Percentiles rank a stretch among this genome's conserved stretches.
Evolutionary conservation across 2,888 invertebrate genomes (phyloP).

Genomic region (Tipula confusa): DNA sequence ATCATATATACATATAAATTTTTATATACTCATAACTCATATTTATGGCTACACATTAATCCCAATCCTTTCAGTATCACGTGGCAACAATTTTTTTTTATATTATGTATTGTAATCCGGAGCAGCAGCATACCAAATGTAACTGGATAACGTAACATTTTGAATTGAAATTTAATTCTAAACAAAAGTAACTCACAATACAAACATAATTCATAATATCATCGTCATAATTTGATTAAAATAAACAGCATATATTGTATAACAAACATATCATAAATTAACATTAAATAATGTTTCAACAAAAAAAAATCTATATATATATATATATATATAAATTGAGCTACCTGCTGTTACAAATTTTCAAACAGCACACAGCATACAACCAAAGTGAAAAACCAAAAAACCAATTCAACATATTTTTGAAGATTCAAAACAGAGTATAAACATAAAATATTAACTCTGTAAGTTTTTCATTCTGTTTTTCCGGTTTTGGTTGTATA

Average conservation of each 20-base stretch:
- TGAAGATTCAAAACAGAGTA: constrained; percentile 8
- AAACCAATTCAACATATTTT: constrained; percentile 3
- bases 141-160: not conserved
- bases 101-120: not conserved
- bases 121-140: not conserved
- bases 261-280: constrained; percentile 15
- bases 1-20: not conserved
- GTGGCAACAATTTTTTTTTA: too few species aligned
- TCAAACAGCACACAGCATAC: not conserved
- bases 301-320: too few species aligned
- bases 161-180: constrained; percentile 16
- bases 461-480: not conserved
- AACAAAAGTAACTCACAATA: not conserved
- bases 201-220: constrained; percentile 12
- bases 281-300: not conserved
- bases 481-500: not conserved
- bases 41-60: not conserved
- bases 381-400: constrained; percentile 9
- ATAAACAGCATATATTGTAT: not conserved
- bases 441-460: not conserved
- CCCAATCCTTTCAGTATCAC: constrained; percentile 3
- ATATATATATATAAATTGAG: not conserved
- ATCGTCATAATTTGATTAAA: constrained; percentile 16
- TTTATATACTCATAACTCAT: not conserved
- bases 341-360: constrained; percentile 12